phyloP scores from a whole-genome alignment of 2,113 vertebrate species.

The Bos indicus region DNA sequence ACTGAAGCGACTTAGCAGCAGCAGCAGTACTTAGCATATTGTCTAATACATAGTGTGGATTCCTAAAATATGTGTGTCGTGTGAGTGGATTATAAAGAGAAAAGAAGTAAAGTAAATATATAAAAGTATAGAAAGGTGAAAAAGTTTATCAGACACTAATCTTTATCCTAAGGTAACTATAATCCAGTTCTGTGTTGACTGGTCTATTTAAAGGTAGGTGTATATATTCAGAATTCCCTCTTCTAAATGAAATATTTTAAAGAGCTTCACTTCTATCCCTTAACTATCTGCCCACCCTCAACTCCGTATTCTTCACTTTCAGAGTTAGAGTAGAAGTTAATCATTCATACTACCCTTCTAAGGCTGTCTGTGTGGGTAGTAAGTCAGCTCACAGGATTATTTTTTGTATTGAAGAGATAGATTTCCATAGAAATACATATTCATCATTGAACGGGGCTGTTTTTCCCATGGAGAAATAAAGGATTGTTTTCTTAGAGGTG shows the following conservation, averaged over 20 bases:
- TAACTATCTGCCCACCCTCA: neutral
- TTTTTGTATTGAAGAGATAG: neutral
- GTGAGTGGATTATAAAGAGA: neutral
- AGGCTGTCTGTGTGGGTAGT: neutral
- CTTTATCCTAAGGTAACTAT: neutral
- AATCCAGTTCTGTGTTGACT: neutral
- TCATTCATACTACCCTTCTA: neutral
- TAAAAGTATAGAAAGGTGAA: neutral
- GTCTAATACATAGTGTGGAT: neutral
- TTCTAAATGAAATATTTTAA: neutral
- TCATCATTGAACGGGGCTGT: neutral
- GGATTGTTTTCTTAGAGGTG: neutral
- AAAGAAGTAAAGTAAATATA: neutral
- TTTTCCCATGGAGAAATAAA: neutral
- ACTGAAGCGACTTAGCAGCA: too few relatives aligned
- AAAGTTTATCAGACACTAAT: neutral
- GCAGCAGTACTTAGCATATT: neutral
- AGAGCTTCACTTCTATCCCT: neutral
- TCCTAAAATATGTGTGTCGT: neutral
- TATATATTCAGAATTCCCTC: neutral
- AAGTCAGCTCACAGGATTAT: neutral
- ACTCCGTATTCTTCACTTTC: neutral
- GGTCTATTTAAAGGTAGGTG: neutral
- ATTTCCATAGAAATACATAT: neutral
- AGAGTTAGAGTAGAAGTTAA: neutral